Evolutionary conservation across 2,888 invertebrate species (phyloP).

Genomic region (Megalurothrips usitatus): DNA sequence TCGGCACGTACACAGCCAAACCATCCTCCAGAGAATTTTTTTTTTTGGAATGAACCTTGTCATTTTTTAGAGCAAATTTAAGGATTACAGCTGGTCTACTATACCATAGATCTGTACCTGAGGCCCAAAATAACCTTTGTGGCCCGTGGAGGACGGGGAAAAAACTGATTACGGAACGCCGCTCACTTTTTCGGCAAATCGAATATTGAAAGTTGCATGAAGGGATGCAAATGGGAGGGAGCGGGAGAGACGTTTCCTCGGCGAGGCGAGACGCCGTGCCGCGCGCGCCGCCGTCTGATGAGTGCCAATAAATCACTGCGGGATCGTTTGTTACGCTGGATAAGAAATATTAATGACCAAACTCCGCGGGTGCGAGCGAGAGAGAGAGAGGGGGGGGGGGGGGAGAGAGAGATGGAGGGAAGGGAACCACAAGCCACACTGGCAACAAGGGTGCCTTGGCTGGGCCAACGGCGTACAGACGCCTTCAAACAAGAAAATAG

Average conservation of each 20-base stretch:
- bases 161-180: no score
- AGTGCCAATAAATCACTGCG: constrained; percentile 17
- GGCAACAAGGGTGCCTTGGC: no score
- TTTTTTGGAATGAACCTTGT: no score
- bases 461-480: no score
- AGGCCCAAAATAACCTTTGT: no score
- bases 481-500: no score
- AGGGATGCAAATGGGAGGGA: constrained; percentile 4
- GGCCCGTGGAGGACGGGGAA: no score
- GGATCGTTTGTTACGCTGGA: constrained; percentile 22
- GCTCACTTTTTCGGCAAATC: background rate
- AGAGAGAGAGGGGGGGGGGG: background rate
- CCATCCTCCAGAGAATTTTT: no score
- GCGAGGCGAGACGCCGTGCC: background rate
- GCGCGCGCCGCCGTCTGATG: background rate
- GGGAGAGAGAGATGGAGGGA: background rate
- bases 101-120: no score
- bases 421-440: background rate
- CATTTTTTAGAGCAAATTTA: no score
- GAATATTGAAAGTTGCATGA: constrained; percentile 12
- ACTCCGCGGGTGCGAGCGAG: constrained; percentile 18
- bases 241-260: background rate
- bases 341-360: constrained; percentile 27
- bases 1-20: no score
- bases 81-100: no score